Base-by-base conservation (phyloP, 2,113 vertebrate genomes). In the Actenoides lindsayi region DNA sequence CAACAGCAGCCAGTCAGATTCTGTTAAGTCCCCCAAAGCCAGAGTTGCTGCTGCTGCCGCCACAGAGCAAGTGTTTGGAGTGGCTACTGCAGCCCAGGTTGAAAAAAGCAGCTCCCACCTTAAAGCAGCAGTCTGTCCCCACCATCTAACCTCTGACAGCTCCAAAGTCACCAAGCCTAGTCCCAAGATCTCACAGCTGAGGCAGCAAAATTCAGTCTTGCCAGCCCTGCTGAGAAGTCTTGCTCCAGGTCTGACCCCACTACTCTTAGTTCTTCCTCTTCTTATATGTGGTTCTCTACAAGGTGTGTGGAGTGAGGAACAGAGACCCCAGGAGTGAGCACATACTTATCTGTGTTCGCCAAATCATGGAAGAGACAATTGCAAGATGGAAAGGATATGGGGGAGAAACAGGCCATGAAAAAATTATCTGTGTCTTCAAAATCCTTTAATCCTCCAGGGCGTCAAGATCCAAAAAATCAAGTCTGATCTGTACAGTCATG, bases 181-280 rank as follows among this genome's bases (percentile, higher is more conserved):
- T 77, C 68, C 50, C 64, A n/a, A n/a, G 65, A 64, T 67, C 35
- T 92, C 77, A 71, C 1, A 2, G 91, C 53, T 64, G 83, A 89
- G 44, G 74, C 48, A 94, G 77, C 73, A 94, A 84, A 87, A 89
- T 46, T 76, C 81, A 87, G 37, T 14, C 89, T 82, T 73, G 33
- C 65, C 84, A 85, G 44, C 62, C 62, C 77, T 73, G 51, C 60
- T 71, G 91, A 89, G 64, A 60, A 68, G 48, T 23, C 64, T 89
- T 84, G 87, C 83, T 96, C 80, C 48, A 87, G 87, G 87, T 94
- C 81, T 76, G 87, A 95, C 74, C 74, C 69, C 59, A 19, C 57
- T 30, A 35, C 41, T 91, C 48, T 69, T 85, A 93, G 75, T 54
- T 85, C 57, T 94, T 87, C 76, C 62, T 81, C 42, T 42, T 76